Base-by-base conservation (phyloP, 2,113 vertebrate genomes). In the Machaerirhynchus nigripectus region DNA sequence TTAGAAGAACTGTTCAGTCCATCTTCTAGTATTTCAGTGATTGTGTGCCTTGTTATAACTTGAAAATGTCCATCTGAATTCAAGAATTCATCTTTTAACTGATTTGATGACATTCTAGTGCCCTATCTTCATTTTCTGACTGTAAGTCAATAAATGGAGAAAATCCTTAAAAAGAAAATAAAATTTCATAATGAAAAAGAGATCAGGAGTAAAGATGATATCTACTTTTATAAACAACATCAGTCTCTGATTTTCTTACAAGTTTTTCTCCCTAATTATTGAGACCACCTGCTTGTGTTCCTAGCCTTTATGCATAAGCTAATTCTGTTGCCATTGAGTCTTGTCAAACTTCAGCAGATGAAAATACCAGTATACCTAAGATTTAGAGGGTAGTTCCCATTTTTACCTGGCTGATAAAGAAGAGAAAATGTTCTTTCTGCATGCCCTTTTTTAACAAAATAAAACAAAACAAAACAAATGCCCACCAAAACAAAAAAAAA, bases 391-490 rank as follows among this genome's bases (percentile, higher is more conserved):
- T 22, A 57, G 18, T 61, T 74, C 11, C 30, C 8, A 49, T 33
- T 65, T 27, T 24, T 35, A 39, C 5, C n/a, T 56, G 15, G 17
- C 5, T n/a, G 46, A 67, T 49, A 78, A 82, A 47, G 16, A 39
- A 27, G 3, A 9, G 9, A 8, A 82, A 77, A 47, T 46, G 1
- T 14, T 68, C 11, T 55, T 74, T 74, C 15, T 63, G 10, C 6
- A 22, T 50, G n/a, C 0, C 0, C 52, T 0, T 44, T 18, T 71
- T 46, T 39, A 84, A 65, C 13, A 55, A 63, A 73, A 33, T 3
- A 53, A 44, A 31, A 5, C 5, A 31, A 65, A 44, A 19, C 11
- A 23, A 64, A 35, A 52, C 7, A 49, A 30, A 35, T n/a, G n/a
- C 39, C 39, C 8, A 39, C 39, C n/a, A 18, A 53, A 56, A 31